phyloP scores from a whole-genome alignment of 2,797 vertebrate genomes.

The Coccyzus lansbergi region DNA sequence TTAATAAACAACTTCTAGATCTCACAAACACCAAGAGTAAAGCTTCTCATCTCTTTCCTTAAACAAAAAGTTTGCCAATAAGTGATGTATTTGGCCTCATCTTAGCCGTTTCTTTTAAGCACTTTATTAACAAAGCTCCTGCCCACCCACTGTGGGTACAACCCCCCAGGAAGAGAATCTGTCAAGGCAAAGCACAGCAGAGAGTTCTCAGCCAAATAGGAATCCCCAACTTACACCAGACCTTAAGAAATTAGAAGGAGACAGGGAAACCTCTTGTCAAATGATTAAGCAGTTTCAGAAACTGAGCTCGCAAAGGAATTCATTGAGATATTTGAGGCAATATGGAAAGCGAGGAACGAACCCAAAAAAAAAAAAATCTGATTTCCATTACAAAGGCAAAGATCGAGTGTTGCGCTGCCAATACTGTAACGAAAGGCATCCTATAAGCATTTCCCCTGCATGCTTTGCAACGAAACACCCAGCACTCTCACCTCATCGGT shows the following conservation, averaged over 20 bases:
- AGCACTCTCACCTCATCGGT: not conserved
- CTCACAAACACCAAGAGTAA: not conserved
- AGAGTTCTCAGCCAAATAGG: conserved; percentile 2
- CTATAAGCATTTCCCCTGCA: accelerated
- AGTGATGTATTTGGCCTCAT: not conserved
- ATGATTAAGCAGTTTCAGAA: conserved; percentile 1
- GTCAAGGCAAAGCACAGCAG: not conserved
- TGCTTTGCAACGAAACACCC: not conserved
- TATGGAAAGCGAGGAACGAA: conserved; percentile 14
- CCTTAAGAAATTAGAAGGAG: not conserved
- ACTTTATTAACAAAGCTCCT: not conserved
- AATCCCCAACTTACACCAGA: not conserved
- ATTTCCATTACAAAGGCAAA: conserved; percentile 47
- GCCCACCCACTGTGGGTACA: not conserved
- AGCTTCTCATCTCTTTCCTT: not conserved
- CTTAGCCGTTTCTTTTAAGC: not conserved
- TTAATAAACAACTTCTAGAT: not conserved
- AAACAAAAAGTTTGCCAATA: not conserved
- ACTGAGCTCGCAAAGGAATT: not conserved
- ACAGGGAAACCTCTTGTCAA: not conserved
- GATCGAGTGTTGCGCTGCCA: not conserved
- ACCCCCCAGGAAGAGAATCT: not conserved
- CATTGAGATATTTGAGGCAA: not conserved
- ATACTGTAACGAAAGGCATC: not conserved
- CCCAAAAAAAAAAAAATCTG: not conserved